Evolutionary conservation across 2,113 vertebrate species (phyloP), one percentile per base, ranked within the genome.

Genomic region (Climacteris rufus): DNA sequence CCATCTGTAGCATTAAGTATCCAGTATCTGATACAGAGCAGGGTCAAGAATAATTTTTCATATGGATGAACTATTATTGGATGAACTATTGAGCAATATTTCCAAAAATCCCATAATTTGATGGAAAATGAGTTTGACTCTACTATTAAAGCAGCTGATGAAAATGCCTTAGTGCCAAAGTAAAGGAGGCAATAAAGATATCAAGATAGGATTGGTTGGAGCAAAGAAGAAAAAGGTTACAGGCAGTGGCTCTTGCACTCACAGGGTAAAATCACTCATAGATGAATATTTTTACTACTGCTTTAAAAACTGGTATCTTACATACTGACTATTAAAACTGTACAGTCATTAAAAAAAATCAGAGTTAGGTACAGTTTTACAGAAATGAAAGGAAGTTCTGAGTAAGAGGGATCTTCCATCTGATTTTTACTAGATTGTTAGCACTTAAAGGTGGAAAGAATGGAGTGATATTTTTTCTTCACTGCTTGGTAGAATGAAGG

Each of bases 81-180:
- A 86, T 83, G 68, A 96, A 74, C 76, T 89, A 45, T 8, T 30
- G 22, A 90, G 61, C n/a, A 88, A 4, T 87, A 92, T 75, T 95
- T 93, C 60, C 52, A 78, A 90, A 89, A 88, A 35, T 24, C 24
- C 25, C 19, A 9, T 54, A 59, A 75, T 90, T 64, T 71, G 52
- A 94, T 64, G 80, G 80, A 83, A 93, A 94, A 95, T 86, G 7
- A 86, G 59, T 75, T 90, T 94, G 95, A 92, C 68, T 86, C 24
- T 31, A 31, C 50, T 30, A 63, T 75, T 65, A 71, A 83, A 89
- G 37, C 3, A 56, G 27, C 40, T 89, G 90, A 90, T 35, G 69
- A 64, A 90, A 96, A 64, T 42, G 72, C n/a, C 65, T 93, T 42
- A 14, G 35, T 65, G 83, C 64, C 76, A 87, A 79, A 60, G 53